Base-by-base conservation (phyloP, 2,888 invertebrate species). In the Hirtodrosophila trivittata region DNA sequence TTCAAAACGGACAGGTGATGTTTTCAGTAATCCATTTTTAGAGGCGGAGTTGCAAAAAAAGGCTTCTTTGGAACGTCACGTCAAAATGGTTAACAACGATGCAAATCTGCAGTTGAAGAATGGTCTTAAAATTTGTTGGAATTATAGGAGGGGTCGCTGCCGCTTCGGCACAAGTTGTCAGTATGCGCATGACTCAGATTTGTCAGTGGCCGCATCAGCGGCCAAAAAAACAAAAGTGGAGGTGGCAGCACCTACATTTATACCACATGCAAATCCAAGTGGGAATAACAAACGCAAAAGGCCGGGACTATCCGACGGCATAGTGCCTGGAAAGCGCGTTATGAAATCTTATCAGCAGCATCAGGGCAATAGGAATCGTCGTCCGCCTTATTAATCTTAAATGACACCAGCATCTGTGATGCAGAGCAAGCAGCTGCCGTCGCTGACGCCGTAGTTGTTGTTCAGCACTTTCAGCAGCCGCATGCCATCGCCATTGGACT, bases 71-170 rank as follows among this genome's bases (percentile, higher is more conserved):
- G 97, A 97, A 86, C 96, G 96, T 86, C 97, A 97, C 89, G 97
- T 97, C 0, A 97, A 97, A 93, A 96, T 98, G 96, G 97, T 94
- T 77, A 93, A 92, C 89, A 93, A 93, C 68, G 94, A 94, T 89
- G 94, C 94, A 71, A 94, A 94, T 87, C 93, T 94, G n/a, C 93
- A 94, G 80, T 94, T 94, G 91, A 95, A 96, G 77, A 97, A 97
- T 88, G 97, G 96, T 0, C 95, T 95, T 85, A 96, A 95, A 89
- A 95, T 97, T 64, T 98, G 98, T 90, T 97, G 97, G 96, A 97
- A 97, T 91, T 97, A 97, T 89, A 92, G 96, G 30, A 97, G 97
- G 89, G 97, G 97, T 0, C 93, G 95, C 25, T 98, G 98, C 89
- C 93, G 96, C 46, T 97, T 97, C 91, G 97, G 97, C 0, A 96